Conservation (phyloP, 2,888 invertebrate genomes). For the Stenodera caucasica region DNA sequence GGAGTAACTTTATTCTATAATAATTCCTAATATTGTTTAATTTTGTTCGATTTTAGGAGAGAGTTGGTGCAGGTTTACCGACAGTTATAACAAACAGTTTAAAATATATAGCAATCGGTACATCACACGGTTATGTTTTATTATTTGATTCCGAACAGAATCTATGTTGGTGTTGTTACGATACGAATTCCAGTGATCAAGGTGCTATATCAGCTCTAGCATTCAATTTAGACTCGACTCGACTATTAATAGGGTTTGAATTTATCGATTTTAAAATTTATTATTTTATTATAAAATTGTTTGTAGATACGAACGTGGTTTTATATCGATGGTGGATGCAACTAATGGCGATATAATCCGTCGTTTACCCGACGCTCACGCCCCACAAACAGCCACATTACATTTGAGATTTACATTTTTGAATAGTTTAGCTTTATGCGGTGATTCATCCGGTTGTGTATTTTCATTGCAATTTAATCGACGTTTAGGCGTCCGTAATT, state of each 20-base stretch:
- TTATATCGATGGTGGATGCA: conserved; percentile 89
- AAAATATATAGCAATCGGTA: conserved; percentile 86
- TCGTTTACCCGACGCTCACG: conserved; percentile 77
- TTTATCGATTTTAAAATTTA: conserved; percentile 3
- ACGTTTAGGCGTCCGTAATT: conserved; percentile 83
- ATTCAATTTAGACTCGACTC: conserved; percentile 83
- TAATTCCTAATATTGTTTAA: conserved; percentile 8
- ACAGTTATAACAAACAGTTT: conserved; percentile 78
- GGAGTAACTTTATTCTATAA: conserved; percentile 60
- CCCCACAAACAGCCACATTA: conserved; percentile 80
- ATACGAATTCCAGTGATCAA: conserved; percentile 67
- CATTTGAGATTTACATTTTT: conserved; percentile 61
- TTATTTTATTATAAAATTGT: conserved; percentile 35
- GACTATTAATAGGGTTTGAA: conserved; percentile 73
- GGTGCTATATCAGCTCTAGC: conserved; percentile 82
- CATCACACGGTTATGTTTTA: conserved; percentile 88
- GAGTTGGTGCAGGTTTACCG: conserved; percentile 85
- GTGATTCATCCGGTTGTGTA: conserved; percentile 88
- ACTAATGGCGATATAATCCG: conserved; percentile 76
- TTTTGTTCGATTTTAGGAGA: conserved; percentile 64
- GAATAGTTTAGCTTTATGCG: conserved; percentile 70
- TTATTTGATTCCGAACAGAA: conserved; percentile 86
- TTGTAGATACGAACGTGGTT: conserved; percentile 69
- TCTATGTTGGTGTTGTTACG: conserved; percentile 84
- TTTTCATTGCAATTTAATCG: conserved; percentile 90